Evolutionary conservation across 2,888 invertebrate species (phyloP), one percentile per base, ranked within the genome.

Genomic region (Pimpla rufipes): DNA sequence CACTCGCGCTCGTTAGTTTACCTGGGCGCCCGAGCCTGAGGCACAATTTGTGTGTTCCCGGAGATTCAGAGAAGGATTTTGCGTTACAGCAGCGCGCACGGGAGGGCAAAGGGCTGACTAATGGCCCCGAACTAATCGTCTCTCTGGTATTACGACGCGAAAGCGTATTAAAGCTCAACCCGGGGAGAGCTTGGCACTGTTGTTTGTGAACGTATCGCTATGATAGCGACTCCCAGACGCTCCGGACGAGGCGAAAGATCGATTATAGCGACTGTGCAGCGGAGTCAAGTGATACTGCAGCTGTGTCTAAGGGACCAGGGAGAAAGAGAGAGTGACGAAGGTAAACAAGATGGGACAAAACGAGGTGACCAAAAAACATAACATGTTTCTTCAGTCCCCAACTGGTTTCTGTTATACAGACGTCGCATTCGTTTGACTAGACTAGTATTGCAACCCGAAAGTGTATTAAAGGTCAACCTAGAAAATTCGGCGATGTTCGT

Each of bases 91-190:
- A 76, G n/a, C n/a, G n/a, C n/a, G n/a, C 84, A 77, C 83, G 83
- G 79, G 84, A 29, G 29, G 86, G 87, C 88, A 86, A 88, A 88
- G 89, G 86, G 90, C 86, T 90, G 90, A 90, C 92, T 92, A 92
- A 92, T 92, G 92, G 91, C 87, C 89, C 89, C 86, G 90, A 89
- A 89, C 91, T 92, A 92, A 92, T 92, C 91, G 91, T 89, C 57
- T 76, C 81, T 75, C 78, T 47, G 18, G 13, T 40, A 68, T 68
- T 62, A 55, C 40, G 4, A 71, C 7, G 29, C 42, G 29, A 45
- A 35, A 73, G 40, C 18, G 11, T 62, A 52, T 47, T 50, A 62
- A 21, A 55, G 70, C 64, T 55, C 57, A 37, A 42, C 47, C 59
- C 59, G 7, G 23, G 55, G 2, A 3, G 29, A 73, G 40, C 55